Conservation (phyloP, 2,888 invertebrate species). For the Oscheius sp. region DNA sequence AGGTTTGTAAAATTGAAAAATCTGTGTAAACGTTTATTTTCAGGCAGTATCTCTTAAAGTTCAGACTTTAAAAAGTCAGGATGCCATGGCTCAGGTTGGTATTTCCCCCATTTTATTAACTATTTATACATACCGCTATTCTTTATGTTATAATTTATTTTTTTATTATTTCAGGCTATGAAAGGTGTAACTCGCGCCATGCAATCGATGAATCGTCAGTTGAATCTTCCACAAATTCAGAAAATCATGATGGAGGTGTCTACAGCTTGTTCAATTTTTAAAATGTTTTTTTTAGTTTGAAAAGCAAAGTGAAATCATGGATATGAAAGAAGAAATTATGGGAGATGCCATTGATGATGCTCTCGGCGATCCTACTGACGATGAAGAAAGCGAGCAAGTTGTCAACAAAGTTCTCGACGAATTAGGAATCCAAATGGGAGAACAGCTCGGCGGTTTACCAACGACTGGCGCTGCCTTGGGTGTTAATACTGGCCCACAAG, state of each 20-base stretch:
- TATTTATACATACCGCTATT: slow-evolving; percentile 31
- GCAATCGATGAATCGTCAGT: slow-evolving; percentile 91
- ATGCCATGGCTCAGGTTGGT: slow-evolving; percentile 89
- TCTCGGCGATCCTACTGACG: slow-evolving; percentile 97
- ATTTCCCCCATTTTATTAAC: slow-evolving; percentile 34
- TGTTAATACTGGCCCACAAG: slow-evolving; percentile 38
- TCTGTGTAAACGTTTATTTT: not conserved
- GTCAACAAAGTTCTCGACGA: slow-evolving; percentile 86
- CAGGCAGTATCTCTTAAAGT: slow-evolving; percentile 92
- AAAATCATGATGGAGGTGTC: slow-evolving; percentile 79
- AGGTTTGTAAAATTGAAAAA: slow-evolving; percentile 74
- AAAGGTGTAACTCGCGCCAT: slow-evolving; percentile 97
- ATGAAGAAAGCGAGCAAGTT: slow-evolving; percentile 84
- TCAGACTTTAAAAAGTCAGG: slow-evolving; percentile 95
- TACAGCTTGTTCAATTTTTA: not conserved
- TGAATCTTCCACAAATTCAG: slow-evolving; percentile 98
- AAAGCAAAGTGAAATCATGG: slow-evolving; percentile 99
- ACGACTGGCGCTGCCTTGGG: slow-evolving; percentile 78
- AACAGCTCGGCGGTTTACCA: slow-evolving; percentile 90
- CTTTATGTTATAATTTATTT: slow-evolving; percentile 81
- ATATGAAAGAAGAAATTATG: slow-evolving; percentile 99
- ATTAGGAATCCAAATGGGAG: slow-evolving; percentile 91
- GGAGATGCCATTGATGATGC: slow-evolving; percentile 99
- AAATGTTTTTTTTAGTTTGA: too few relatives aligned
- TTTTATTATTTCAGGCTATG: slow-evolving; percentile 82